A percentile compares a stretch with the other conserved stretches of the same genome.
phyloP scores from a whole-genome alignment of 1,140 invertebrate genomes.

The Bursaphelenchus mucronatus region DNA sequence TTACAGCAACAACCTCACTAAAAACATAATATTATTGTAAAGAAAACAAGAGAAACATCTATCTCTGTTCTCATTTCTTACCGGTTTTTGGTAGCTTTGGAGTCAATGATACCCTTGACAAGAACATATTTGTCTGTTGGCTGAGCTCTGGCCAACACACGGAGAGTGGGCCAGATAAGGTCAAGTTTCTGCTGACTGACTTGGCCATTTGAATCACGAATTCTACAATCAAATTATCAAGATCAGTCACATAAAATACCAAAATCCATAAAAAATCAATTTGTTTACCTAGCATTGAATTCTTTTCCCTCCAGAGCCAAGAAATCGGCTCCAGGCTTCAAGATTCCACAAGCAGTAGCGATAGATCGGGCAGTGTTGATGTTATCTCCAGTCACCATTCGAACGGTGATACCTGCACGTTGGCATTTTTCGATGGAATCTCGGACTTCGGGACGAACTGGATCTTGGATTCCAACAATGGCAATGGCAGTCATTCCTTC shows the following conservation, averaged over 20 bases:
- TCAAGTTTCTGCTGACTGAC: constrained; percentile 64
- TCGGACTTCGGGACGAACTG: constrained; percentile 58
- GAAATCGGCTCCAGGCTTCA: constrained; percentile 66
- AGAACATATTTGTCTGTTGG: constrained; percentile 61
- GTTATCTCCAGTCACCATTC: constrained; percentile 62
- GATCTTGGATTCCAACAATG: constrained; percentile 61
- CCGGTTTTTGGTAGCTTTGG: constrained; percentile 67
- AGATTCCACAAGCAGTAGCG: constrained; percentile 60
- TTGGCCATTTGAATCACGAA: constrained; percentile 70
- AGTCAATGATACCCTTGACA: constrained; percentile 62
- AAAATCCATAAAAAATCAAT: constrained; percentile 2
- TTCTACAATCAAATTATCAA: constrained; percentile 59
- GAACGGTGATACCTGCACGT: constrained; percentile 60
- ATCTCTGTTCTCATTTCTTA: not conserved
- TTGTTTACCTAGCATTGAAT: constrained; percentile 75
- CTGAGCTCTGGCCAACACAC: constrained; percentile 60
- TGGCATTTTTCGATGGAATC: constrained; percentile 61
- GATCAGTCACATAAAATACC: constrained; percentile 1
- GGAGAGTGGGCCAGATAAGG: constrained; percentile 62
- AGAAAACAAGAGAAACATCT: constrained; percentile 13
- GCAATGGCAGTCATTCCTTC: constrained; percentile 58
- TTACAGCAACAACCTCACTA: constrained; percentile 61
- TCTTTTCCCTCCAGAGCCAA: constrained; percentile 95
- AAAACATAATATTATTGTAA: constrained; percentile 21
- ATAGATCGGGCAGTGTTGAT: constrained; percentile 61